Evolutionary conservation across 2,113 vertebrate species (phyloP), one percentile per base, ranked within the genome.

Genomic region (Gallinago jamesoni): DNA sequence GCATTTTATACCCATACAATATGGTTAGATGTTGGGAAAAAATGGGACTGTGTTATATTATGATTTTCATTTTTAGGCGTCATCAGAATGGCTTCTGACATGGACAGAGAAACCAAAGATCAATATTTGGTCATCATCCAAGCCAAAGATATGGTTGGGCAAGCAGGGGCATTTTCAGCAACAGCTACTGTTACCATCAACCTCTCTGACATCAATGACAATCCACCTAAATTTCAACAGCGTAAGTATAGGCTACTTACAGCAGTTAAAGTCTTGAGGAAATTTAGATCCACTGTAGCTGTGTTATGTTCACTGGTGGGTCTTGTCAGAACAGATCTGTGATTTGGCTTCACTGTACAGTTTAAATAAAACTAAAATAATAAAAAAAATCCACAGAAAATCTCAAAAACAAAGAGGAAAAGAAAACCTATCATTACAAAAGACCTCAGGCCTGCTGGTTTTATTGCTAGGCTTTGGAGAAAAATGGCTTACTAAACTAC

Each of bases 131-230:
- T 99, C 68, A 98, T 99, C 91, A 98, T 99, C 76, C 98, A 99
- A 98, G 99, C 98, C 70, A 99, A 99, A 96, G 99, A 99, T 48
- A 99, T 99, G 99, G 97, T 99, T 70, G 99, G 99, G 14, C 98
- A 98, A 68, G 96, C 97, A 10, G 99, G 99, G 43, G 98, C 98
- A 23, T 94, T 98, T 89, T 99, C 99, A 50, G 97, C 98, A 83
- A 99, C 99, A 94, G 98, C 99, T 39, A 99, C 99, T 4, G 98
- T 99, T 75, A 99, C 98, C 59, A 98, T 99, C 94, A 99, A 96
- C 76, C 98, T 99, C 73, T 99, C 98, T 1, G 99, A 99, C 53
- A 90, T 99, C 92, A 99, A 99, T 93, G 99, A 99, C 97, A 99
- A 99, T 30, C 98, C 98, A 41, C 99, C 99, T 35, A 98, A 98